Conservation (phyloP, 2,113 vertebrate species). For the Bothrops jararaca region DNA sequence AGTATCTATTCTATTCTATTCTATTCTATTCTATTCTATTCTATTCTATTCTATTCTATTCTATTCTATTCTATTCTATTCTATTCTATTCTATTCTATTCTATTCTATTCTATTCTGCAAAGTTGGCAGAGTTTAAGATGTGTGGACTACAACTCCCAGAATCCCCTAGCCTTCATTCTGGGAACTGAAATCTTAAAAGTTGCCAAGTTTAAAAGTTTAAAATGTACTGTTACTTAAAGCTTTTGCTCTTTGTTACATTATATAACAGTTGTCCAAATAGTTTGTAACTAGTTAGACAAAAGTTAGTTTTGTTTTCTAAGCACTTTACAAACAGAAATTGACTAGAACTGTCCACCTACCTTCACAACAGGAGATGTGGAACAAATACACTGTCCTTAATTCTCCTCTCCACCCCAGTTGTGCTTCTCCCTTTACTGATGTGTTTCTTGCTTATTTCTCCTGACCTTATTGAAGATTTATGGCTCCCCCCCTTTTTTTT, state of each 20-base stretch:
- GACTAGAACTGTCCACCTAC: not conserved
- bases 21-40: too few relatives aligned
- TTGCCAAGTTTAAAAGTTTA: not conserved
- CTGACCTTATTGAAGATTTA: not conserved
- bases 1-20: too few relatives aligned
- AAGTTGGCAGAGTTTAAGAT: not conserved
- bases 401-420: not conserved
- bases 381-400: not conserved
- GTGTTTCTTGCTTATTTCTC: not conserved
- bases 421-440: not conserved
- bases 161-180: not conserved
- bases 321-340: not conserved
- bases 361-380: not conserved
- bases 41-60: too few relatives aligned
- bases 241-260: not conserved
- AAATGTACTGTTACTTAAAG: not conserved
- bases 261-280: not conserved
- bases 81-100: too few relatives aligned
- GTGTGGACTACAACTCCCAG: not conserved
- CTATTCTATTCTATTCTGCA: not conserved
- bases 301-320: not conserved
- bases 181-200: not conserved
- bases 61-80: too few relatives aligned
- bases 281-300: not conserved
- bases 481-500: not conserved